These are phyloP conservation scores for Catharus bicknelli DNA, from an alignment of 2,113 vertebrate genomes.

Conservation along the genomic window DNA sequence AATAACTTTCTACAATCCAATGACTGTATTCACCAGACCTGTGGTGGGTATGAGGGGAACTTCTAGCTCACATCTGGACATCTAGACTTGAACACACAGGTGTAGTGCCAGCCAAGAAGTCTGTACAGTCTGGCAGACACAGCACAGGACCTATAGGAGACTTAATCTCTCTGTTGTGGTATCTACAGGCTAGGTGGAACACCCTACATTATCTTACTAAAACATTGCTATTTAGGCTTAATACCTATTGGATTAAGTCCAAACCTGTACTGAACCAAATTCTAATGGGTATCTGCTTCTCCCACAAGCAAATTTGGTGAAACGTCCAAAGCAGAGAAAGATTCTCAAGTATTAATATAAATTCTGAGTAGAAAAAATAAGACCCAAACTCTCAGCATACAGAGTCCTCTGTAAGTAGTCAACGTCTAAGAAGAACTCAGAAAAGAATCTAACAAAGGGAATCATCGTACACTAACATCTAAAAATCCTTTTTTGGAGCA, in stretches of 20 bases:
- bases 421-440: neutral
- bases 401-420: neutral
- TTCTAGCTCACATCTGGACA: neutral
- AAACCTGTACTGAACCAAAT: neutral
- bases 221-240: neutral
- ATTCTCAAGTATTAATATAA: neutral
- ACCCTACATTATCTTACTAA: neutral
- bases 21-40: neutral
- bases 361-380: neutral
- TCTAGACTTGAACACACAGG: neutral
- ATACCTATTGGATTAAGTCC: neutral
- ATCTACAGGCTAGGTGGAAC: neutral
- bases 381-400: fast-evolving
- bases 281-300: neutral
- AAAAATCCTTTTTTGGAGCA: neutral
- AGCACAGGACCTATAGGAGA: neutral
- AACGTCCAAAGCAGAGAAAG: neutral
- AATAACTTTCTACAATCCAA: neutral
- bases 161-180: neutral
- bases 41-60: neutral
- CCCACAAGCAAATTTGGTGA: neutral
- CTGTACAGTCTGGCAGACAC: neutral
- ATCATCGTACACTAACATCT: neutral
- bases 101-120: neutral
- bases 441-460: neutral